phyloP scores from a whole-genome alignment of 2,888 invertebrate species.

The Phlogophora meticulosa region DNA sequence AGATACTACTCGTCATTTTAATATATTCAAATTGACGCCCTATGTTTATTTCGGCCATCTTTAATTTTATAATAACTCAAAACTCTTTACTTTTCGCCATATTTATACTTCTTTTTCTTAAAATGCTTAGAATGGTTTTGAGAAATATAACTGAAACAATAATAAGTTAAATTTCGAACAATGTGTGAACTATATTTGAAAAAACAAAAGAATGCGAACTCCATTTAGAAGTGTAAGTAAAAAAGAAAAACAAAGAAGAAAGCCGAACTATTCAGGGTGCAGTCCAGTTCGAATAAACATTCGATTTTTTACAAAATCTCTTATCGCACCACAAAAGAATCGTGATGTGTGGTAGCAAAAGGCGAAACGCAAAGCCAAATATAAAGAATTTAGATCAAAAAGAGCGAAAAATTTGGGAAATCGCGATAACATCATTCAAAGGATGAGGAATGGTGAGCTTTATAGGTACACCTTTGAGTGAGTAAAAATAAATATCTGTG shows the following conservation, averaged over 20 bases:
- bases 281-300: constrained; percentile 74
- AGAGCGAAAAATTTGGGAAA: constrained; percentile 88
- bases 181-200: neutral
- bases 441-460: constrained; percentile 86
- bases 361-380: constrained; percentile 83
- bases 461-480: constrained; percentile 83
- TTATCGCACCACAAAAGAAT: constrained; percentile 85
- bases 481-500: constrained; percentile 82
- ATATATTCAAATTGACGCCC: constrained; percentile 25
- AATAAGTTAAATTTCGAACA: neutral
- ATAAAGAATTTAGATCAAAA: constrained; percentile 88
- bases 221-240: constrained; percentile 6
- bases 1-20: constrained; percentile 9
- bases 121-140: neutral
- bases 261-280: constrained; percentile 64
- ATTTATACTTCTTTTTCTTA: neutral
- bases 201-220: neutral
- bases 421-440: constrained; percentile 88
- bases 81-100: neutral
- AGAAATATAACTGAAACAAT: neutral
- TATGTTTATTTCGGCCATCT: neutral
- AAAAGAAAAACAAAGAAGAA: constrained; percentile 44
- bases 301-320: constrained; percentile 79
- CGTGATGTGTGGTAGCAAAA: constrained; percentile 83
- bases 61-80: neutral